Conservation (phyloP, 2,888 invertebrate species). For the Teinopalpus imperialis region DNA sequence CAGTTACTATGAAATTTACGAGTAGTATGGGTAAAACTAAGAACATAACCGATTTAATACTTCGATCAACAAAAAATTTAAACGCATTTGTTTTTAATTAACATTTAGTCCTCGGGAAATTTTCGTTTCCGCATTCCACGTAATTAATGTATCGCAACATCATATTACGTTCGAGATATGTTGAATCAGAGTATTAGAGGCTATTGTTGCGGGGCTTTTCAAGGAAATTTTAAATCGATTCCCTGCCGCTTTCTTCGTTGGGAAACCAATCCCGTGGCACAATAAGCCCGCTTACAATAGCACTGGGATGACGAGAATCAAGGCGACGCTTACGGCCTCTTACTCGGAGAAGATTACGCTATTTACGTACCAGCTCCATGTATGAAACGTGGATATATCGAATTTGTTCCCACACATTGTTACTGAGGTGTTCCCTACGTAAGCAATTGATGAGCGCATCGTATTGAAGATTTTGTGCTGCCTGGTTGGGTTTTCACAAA, state of each 20-base stretch:
- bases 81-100: no score
- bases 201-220: slow-evolving; percentile 67
- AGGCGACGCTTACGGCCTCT: slow-evolving; percentile 55
- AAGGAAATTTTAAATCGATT: slow-evolving; percentile 78
- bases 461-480: slow-evolving; percentile 4
- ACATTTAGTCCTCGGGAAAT: no score
- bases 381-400: slow-evolving; percentile 25
- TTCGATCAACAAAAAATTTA: no score
- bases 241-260: slow-evolving; percentile 63
- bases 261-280: slow-evolving; percentile 74
- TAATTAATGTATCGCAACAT: slow-evolving; percentile 23
- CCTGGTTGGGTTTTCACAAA: no score
- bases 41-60: no score
- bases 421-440: slow-evolving; percentile 13
- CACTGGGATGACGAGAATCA: slow-evolving; percentile 61
- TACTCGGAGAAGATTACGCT: slow-evolving; percentile 61
- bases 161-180: slow-evolving; percentile 44
- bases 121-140: neutral
- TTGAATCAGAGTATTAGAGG: slow-evolving; percentile 61
- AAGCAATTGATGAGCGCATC: slow-evolving; percentile 19
- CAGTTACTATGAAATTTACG: no score
- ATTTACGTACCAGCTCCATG: slow-evolving; percentile 50
- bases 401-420: slow-evolving; percentile 22
- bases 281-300: slow-evolving; percentile 71
- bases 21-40: no score